Evolutionary conservation across 2,888 invertebrate genomes (phyloP), one percentile per base, ranked within the genome.

Genomic region (Heliothis peltigera): DNA sequence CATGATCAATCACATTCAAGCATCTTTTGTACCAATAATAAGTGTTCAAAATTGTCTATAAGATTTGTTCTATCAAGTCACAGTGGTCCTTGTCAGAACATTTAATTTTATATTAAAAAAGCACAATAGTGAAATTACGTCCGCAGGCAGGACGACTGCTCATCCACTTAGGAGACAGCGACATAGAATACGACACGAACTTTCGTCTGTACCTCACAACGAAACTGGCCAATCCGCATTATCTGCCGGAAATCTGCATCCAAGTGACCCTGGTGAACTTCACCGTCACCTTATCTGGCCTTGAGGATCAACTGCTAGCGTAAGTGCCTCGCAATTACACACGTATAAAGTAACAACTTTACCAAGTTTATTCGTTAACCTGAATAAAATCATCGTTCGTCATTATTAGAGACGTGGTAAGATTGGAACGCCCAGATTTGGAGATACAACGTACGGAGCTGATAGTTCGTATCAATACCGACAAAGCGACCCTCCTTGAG

Each of bases 191-290:
- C 89, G 98, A 98, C 87, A 88, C 94, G 0, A 97, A 98, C 84
- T 99, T 99, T 89, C 96, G 96, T 49, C 96, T 99, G 51, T 99
- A 98, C 88, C 97, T 99, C 85, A 98, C 98, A 0, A 98, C 98
- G 0, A 98, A 98, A 91, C 93, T 98, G 60, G 96, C 98, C 0
- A 99, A 99, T 95, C 99, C 99, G 0, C 98, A 98, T 92, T 99
- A 98, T 90, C 91, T 98, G 70, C 99, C 99, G 0, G 98, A 99
- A 77, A 96, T 98, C 69, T 98, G 98, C 85, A 98, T 98, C 66
- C 98, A 98, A 95, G 98, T 98, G 1, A 98, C 98, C 0, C 95
- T 99, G 12, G 97, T 99, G 7, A 99, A 99, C 92, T 99, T 99
- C 87, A 97, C 98, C 57, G 98, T 99, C 39, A 98, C 98, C 0